A percentile compares a stretch with the other conserved stretches of the same genome.
Conservation (phyloP, 2,113 vertebrate species). For the Periophthalmus modestus region DNA sequence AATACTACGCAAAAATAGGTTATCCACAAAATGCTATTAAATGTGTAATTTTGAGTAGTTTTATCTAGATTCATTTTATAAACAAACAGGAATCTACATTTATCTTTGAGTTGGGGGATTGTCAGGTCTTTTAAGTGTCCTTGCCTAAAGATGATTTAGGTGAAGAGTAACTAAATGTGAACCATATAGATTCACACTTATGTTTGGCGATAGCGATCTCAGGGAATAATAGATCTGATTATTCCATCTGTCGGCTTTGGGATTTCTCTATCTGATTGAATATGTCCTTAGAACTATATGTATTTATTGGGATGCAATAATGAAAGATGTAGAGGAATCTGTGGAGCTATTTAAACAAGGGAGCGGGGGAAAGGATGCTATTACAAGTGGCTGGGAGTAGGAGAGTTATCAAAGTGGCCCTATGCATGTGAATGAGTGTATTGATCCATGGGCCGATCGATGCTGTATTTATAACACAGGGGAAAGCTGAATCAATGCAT, state of each 20-base stretch:
- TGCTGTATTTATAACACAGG: slow-evolving; percentile 82
- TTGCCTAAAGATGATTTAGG: not conserved
- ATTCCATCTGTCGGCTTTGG: slow-evolving; percentile 32
- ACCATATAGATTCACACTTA: slow-evolving; percentile 23
- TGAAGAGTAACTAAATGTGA: slow-evolving; percentile 27
- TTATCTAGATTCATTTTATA: not conserved
- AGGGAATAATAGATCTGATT: slow-evolving; percentile 46
- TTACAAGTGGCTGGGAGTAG: slow-evolving; percentile 80
- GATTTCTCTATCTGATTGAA: slow-evolving; percentile 47
- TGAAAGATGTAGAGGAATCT: slow-evolving; percentile 46
- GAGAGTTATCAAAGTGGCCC: slow-evolving; percentile 84
- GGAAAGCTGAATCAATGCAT: slow-evolving; percentile 80
- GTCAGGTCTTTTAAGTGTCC: too few species aligned
- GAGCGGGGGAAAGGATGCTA: slow-evolving; percentile 75
- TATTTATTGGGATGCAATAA: slow-evolving; percentile 51
- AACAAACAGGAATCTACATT: not conserved
- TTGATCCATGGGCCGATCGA: slow-evolving; percentile 80
- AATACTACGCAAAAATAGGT: too few species aligned
- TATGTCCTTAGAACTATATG: slow-evolving; percentile 41
- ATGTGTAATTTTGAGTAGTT: too few species aligned
- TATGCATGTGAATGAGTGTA: slow-evolving; percentile 90
- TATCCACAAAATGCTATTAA: too few species aligned
- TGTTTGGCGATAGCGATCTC: slow-evolving; percentile 27
- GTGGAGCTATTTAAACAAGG: slow-evolving; percentile 40
- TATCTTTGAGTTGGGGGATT: not conserved